Percentiles rank a stretch among this genome's conserved stretches.
These are phyloP conservation scores for Sebastes iracundus DNA, from an alignment of 2,797 vertebrate genomes.

Conservation along the genomic window DNA sequence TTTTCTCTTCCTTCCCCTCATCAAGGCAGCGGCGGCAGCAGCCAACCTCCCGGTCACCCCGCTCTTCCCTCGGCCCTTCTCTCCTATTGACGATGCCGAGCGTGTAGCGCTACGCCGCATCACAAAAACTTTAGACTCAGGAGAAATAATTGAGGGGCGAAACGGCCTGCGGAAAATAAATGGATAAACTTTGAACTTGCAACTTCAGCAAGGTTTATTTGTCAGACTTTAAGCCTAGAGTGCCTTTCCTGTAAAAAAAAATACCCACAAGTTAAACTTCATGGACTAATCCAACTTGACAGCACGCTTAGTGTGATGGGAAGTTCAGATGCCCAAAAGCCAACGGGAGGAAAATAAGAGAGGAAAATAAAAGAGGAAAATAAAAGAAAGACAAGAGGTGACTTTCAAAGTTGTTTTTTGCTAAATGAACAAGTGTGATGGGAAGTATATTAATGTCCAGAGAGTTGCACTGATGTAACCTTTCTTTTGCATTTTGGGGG, in stretches of 20 bases:
- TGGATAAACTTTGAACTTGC: conserved; percentile 60
- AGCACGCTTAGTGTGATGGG: conserved; percentile 50
- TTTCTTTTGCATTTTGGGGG: conserved; percentile 29
- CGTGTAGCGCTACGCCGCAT: conserved; percentile 22
- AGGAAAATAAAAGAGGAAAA: conserved; percentile 10
- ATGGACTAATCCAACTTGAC: conserved; percentile 56
- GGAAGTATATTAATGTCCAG: background rate
- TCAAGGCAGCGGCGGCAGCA: background rate
- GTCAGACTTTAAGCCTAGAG: conserved; percentile 51
- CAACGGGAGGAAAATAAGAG: conserved; percentile 15
- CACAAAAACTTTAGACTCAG: conserved; percentile 38
- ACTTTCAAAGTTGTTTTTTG: conserved; percentile 42
- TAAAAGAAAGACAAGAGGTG: conserved; percentile 28
- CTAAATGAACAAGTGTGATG: conserved; percentile 9
- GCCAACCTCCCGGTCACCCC: conserved; percentile 28
- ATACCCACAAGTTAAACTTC: conserved; percentile 46
- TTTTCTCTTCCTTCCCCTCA: background rate
- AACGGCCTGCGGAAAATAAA: conserved; percentile 38
- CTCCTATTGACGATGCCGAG: conserved; percentile 34
- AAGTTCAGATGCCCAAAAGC: conserved; percentile 46
- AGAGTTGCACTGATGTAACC: conserved; percentile 12
- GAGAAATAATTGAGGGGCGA: conserved; percentile 26
- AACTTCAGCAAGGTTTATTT: conserved; percentile 57
- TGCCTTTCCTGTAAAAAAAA: conserved; percentile 29
- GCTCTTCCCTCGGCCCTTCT: background rate